Conservation (phyloP, 2,888 invertebrate species). For the Uropetala carovei region DNA sequence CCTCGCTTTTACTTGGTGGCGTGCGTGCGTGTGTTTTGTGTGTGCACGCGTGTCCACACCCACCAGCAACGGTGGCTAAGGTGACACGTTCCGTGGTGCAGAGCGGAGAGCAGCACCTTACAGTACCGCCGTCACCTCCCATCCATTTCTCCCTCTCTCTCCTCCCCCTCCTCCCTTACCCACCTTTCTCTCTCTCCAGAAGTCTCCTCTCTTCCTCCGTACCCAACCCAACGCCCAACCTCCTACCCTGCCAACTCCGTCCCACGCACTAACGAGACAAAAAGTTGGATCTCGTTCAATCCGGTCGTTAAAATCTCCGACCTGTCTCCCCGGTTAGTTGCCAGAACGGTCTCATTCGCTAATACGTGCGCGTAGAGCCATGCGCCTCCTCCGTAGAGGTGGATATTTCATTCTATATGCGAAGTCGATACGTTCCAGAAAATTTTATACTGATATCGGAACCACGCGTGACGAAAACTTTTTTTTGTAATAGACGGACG, state of each 20-base stretch:
- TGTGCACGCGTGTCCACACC: not conserved
- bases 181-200: too few species aligned
- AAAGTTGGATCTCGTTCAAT: slow-evolving; percentile 61
- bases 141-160: not conserved
- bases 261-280: slow-evolving; percentile 60
- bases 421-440: too few species aligned
- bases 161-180: not conserved
- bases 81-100: not conserved
- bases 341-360: not conserved
- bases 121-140: not conserved
- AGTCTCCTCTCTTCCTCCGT: not conserved
- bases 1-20: not conserved
- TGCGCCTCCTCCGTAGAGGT: too few species aligned
- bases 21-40: not conserved
- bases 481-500: too few species aligned
- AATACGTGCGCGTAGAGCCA: not conserved
- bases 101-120: not conserved
- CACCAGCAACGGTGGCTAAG: not conserved
- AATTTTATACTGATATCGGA: too few species aligned
- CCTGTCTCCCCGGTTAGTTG: not conserved
- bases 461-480: too few species aligned
- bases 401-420: too few species aligned
- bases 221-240: not conserved
- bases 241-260: slow-evolving; percentile 24
- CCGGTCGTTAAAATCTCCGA: slow-evolving; percentile 60